A percentile compares a stretch with the other conserved stretches of the same genome.
phyloP scores from a whole-genome alignment of 2,888 invertebrate species.

The Harpalus rubripes region DNA sequence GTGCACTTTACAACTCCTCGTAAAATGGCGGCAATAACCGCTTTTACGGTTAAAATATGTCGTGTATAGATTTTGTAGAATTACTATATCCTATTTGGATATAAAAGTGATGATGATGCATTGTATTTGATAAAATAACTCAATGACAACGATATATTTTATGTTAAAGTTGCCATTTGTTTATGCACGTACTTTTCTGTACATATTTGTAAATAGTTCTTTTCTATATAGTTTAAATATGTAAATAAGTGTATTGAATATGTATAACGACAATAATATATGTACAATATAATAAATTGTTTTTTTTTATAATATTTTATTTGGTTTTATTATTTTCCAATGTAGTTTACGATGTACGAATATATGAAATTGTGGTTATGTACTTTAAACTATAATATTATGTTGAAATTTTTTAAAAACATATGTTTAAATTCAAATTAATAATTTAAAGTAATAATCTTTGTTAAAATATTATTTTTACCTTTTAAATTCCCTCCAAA shows the following conservation, averaged over 20 bases:
- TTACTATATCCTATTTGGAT: neutral
- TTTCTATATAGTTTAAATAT: constrained; percentile 41
- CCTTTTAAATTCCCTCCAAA: neutral
- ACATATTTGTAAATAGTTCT: constrained; percentile 59
- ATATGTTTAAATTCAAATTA: neutral
- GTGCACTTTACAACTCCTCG: neutral
- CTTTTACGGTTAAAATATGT: neutral
- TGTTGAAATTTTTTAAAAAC: neutral
- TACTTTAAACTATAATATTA: neutral
- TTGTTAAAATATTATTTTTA: neutral
- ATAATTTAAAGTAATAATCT: neutral
- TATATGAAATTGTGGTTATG: neutral
- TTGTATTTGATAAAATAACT: constrained; percentile 5
- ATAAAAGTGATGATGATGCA: neutral
- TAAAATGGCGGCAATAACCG: neutral
- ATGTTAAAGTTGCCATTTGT: constrained; percentile 31
- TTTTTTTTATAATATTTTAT: constrained; percentile 30
- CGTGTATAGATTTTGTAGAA: neutral
- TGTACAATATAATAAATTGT: constrained; percentile 40
- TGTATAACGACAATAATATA: constrained; percentile 58
- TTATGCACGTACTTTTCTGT: constrained; percentile 32
- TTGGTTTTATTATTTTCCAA: neutral
- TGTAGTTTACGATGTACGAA: too few relatives aligned
- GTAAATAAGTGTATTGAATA: constrained; percentile 53
- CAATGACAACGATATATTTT: constrained; percentile 27